Evolutionary conservation across 2,888 invertebrate genomes (phyloP).

Genomic region (Sminthurides aquaticus): DNA sequence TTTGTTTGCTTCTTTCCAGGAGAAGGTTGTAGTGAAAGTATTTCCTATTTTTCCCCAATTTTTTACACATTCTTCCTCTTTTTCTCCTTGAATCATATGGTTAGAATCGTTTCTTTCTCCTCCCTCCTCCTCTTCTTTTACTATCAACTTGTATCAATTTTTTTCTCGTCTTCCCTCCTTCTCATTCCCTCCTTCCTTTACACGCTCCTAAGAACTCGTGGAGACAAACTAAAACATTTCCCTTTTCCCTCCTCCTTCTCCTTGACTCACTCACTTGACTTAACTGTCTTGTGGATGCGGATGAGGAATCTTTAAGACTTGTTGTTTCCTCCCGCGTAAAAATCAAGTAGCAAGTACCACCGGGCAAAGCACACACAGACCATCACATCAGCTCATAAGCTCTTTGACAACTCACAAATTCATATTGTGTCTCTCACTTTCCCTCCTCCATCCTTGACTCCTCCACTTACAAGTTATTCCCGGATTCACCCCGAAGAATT

Average conservation of each 20-base stretch:
- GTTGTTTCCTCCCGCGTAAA: neutral
- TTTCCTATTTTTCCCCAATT: too few relatives aligned
- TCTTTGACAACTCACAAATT: neutral
- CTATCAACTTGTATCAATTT: neutral
- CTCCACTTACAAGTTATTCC: too few relatives aligned
- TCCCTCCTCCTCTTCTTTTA: neutral
- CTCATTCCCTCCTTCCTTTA: neutral
- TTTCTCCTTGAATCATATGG: too few relatives aligned
- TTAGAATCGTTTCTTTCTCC: neutral
- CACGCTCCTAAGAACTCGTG: neutral
- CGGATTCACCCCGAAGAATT: too few relatives aligned
- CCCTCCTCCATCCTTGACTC: too few relatives aligned
- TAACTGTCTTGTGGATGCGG: neutral
- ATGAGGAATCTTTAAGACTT: neutral
- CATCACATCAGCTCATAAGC: neutral
- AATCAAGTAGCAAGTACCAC: constrained; percentile 10
- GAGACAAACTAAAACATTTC: neutral
- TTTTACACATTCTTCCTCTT: too few relatives aligned
- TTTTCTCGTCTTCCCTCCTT: too few relatives aligned
- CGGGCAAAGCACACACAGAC: constrained; percentile 1
- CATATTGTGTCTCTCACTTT: neutral
- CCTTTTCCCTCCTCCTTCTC: too few relatives aligned
- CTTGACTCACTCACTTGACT: neutral
- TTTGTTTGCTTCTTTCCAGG: neutral
- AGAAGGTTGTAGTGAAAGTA: too few relatives aligned